Conservation (phyloP, 53 echinoderm and acorn worm species). For the Hippasteria phrygiana region DNA sequence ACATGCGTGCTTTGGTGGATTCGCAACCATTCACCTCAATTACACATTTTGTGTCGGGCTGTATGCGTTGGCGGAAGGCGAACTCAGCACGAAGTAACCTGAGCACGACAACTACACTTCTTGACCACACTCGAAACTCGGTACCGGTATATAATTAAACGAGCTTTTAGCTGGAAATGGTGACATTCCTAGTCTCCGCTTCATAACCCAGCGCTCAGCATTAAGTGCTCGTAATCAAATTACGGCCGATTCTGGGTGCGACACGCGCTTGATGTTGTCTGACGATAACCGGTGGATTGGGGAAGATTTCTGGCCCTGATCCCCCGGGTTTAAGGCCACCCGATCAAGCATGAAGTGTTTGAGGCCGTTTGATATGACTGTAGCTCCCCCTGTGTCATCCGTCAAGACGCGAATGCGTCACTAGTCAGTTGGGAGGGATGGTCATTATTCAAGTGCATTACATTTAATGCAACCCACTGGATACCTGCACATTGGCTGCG, state of each 20-base stretch:
- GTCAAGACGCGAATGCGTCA: slow-evolving; percentile 25
- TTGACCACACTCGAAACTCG: too few relatives aligned
- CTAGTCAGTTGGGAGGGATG: background rate
- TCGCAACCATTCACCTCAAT: too few relatives aligned
- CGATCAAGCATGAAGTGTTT: slow-evolving; percentile 11
- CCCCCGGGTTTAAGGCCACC: slow-evolving; percentile 17
- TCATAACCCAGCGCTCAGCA: slow-evolving; percentile 1
- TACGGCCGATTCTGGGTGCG: slow-evolving; percentile 13
- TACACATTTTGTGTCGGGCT: too few relatives aligned
- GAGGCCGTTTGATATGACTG: background rate
- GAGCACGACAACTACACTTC: too few relatives aligned
- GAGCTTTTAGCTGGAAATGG: too few relatives aligned
- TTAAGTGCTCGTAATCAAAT: slow-evolving; percentile 48
- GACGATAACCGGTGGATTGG: slow-evolving; percentile 11
- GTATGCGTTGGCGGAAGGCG: too few relatives aligned
- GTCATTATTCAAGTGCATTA: slow-evolving; percentile 14
- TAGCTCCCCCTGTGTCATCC: background rate
- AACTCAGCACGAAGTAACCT: too few relatives aligned
- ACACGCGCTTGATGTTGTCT: slow-evolving; percentile 23
- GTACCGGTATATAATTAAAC: too few relatives aligned
- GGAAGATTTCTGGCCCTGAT: background rate
- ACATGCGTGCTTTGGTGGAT: too few relatives aligned
- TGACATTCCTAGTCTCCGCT: too few relatives aligned
- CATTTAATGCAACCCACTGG: background rate
- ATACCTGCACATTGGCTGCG: slow-evolving; percentile 5